Evolutionary conservation across 2,888 invertebrate species (phyloP).

Genomic region (Imbricaverruca yamaguchii): DNA sequence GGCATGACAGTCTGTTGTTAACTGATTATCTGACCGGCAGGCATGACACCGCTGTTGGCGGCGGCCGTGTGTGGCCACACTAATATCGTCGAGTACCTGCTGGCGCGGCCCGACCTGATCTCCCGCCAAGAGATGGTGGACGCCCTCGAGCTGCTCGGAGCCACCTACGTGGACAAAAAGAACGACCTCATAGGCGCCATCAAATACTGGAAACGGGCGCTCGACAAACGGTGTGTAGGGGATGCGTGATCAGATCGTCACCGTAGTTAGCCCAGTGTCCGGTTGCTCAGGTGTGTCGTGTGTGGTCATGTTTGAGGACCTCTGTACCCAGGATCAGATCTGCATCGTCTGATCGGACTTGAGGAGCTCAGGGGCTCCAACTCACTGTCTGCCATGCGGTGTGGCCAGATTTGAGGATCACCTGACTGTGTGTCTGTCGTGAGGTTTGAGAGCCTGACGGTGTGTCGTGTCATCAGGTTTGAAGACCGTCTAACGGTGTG

Average conservation of each 20-base stretch:
- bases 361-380: too few species aligned
- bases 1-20: too few species aligned
- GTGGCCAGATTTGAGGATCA: background rate
- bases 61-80: constrained; percentile 84
- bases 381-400: background rate
- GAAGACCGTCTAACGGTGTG: too few species aligned
- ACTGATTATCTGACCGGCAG: constrained; percentile 42
- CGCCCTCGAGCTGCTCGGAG: constrained; percentile 82
- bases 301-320: too few species aligned
- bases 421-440: background rate
- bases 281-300: too few species aligned
- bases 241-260: background rate
- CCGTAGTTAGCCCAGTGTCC: too few species aligned
- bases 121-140: constrained; percentile 67
- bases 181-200: constrained; percentile 87
- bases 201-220: constrained; percentile 80
- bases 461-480: too few species aligned
- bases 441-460: background rate
- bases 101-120: constrained; percentile 61
- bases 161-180: constrained; percentile 93
- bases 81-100: constrained; percentile 86
- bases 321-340: too few species aligned
- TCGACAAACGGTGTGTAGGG: constrained; percentile 65
- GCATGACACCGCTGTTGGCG: constrained; percentile 90
- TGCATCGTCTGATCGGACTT: too few species aligned